A percentile compares a stretch with the other conserved stretches of the same genome.
phyloP scores from a whole-genome alignment of 2,888 invertebrate species.

The Megalurothrips usitatus region DNA sequence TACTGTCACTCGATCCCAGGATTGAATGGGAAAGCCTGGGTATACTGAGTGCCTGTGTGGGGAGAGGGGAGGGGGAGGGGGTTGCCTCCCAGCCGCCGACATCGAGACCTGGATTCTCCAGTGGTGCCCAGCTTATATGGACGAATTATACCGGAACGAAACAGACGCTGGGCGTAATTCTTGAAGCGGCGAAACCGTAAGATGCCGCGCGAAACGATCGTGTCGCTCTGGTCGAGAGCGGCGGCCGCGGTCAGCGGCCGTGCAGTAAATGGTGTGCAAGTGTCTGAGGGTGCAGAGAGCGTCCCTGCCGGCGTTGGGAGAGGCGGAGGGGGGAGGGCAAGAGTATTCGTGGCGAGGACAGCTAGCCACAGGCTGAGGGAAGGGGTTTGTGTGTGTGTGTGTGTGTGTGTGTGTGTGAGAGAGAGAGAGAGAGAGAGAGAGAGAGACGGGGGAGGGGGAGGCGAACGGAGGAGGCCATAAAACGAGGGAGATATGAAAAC shows the following conservation, averaged over 20 bases:
- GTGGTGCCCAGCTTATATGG: too few relatives aligned
- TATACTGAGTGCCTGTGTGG: not conserved
- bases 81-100: not conserved
- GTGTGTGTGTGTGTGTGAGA: not conserved
- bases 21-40: not conserved
- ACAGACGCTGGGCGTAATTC: too few relatives aligned
- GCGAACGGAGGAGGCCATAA: constrained; percentile 10
- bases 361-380: too few relatives aligned
- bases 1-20: not conserved
- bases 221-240: too few relatives aligned
- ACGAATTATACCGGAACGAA: too few relatives aligned
- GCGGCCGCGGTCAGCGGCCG: too few relatives aligned
- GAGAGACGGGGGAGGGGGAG: not conserved
- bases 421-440: not conserved
- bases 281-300: not conserved
- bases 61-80: not conserved
- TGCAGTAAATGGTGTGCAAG: too few relatives aligned
- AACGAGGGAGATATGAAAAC: constrained; percentile 22
- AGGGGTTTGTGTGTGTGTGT: too few relatives aligned
- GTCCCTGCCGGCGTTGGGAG: not conserved
- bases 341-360: too few relatives aligned
- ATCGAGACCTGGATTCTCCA: too few relatives aligned
- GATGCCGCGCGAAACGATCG: too few relatives aligned
- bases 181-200: too few relatives aligned
- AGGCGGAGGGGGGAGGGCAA: not conserved